Evolutionary conservation across 2,113 vertebrate genomes (phyloP).

Genomic region (Eudyptes chrysolophus): DNA sequence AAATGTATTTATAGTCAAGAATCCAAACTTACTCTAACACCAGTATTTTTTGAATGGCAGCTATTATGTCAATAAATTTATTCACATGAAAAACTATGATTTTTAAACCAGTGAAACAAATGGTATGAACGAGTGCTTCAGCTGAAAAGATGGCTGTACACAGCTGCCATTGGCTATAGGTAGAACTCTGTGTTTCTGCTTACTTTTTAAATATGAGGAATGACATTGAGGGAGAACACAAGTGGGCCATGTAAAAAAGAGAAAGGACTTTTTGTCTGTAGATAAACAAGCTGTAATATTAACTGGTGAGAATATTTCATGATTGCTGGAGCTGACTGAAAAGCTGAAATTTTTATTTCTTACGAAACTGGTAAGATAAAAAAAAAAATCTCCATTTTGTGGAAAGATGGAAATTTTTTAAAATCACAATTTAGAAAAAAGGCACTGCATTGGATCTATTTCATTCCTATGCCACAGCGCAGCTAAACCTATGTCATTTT

Average conservation of each 20-base stretch:
- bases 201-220: neutral
- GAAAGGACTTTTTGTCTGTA: neutral
- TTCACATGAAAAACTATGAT: neutral
- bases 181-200: neutral
- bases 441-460: neutral
- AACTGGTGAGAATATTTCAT: neutral
- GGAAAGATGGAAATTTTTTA: neutral
- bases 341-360: neutral
- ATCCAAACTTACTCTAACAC: neutral
- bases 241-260: neutral
- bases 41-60: neutral
- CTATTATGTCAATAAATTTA: neutral
- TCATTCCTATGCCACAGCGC: neutral
- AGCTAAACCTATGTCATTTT: fast-evolving
- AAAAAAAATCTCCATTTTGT: neutral
- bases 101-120: neutral
- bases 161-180: neutral
- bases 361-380: neutral
- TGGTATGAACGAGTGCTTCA: neutral
- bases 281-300: neutral
- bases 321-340: neutral
- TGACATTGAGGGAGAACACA: neutral
- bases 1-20: neutral
- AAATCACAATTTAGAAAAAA: neutral
- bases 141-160: neutral